Conservation (phyloP, 2,888 invertebrate species). For the Tetrapedia diversipes region DNA sequence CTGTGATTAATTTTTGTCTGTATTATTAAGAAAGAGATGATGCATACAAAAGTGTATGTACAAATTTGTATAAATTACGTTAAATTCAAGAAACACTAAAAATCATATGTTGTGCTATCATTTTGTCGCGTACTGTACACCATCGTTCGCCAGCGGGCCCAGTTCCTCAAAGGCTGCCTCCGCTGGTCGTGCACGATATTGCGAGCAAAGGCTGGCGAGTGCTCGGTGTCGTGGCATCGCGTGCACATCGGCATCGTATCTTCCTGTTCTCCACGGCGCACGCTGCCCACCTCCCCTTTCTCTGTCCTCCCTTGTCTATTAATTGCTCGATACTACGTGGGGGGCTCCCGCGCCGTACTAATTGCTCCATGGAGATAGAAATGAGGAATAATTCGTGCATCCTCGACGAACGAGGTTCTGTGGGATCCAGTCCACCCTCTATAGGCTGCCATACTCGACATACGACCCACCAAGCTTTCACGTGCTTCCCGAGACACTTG, state of each 20-base stretch:
- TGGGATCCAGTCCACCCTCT: slow-evolving; percentile 45
- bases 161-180: slow-evolving; percentile 62
- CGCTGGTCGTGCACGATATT: slow-evolving; percentile 63
- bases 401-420: slow-evolving; percentile 43
- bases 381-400: slow-evolving; percentile 72
- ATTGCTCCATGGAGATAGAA: slow-evolving; percentile 76
- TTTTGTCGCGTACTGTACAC: too few relatives aligned
- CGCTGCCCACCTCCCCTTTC: slow-evolving; percentile 10
- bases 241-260: slow-evolving; percentile 54
- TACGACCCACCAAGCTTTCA: too few relatives aligned
- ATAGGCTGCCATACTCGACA: too few relatives aligned
- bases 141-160: slow-evolving; percentile 44
- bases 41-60: too few relatives aligned
- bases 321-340: slow-evolving; percentile 80
- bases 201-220: slow-evolving; percentile 46
- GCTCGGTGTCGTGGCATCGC: slow-evolving; percentile 65
- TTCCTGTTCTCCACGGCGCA: slow-evolving; percentile 3
- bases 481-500: too few relatives aligned
- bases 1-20: too few relatives aligned
- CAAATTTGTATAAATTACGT: too few relatives aligned
- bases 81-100: too few relatives aligned
- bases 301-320: slow-evolving; percentile 73
- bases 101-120: too few relatives aligned
- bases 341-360: slow-evolving; percentile 79
- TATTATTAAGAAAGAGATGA: too few relatives aligned